These are phyloP conservation scores for Chondrilla cf. caribensis DNA, from an alignment of 37 sponge, comb jelly and placozoan species.

Conservation along the genomic window DNA sequence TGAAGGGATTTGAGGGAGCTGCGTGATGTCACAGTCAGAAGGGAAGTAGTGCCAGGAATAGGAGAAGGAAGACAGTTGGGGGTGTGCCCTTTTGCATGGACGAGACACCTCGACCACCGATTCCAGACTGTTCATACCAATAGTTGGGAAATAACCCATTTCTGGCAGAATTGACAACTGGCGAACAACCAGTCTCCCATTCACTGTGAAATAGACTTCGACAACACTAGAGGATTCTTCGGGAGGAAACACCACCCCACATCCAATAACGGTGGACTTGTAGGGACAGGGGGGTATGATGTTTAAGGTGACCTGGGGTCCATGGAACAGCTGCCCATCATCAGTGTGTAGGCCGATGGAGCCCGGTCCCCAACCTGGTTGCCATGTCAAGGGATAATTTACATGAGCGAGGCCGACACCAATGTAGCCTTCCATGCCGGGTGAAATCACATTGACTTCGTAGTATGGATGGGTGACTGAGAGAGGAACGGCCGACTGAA, in stretches of 20 bases:
- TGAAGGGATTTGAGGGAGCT: not conserved
- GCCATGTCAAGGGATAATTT: conserved; percentile 37
- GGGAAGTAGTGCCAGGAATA: not conserved
- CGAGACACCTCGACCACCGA: conserved; percentile 26
- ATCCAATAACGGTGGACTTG: conserved; percentile 44
- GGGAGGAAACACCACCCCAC: conserved; percentile 61
- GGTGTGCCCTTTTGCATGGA: conserved; percentile 23
- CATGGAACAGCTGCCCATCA: conserved; percentile 48
- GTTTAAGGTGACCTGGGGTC: not conserved
- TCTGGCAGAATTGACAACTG: conserved; percentile 41
- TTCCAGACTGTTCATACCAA: conserved; percentile 47
- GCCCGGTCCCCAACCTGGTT: conserved; percentile 48
- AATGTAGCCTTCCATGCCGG: conserved; percentile 13
- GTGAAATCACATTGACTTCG: conserved; percentile 34
- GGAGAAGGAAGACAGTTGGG: not conserved
- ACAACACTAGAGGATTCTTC: conserved; percentile 14
- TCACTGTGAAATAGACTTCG: conserved; percentile 71
- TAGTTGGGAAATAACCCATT: conserved; percentile 66
- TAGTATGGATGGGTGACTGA: conserved; percentile 51
- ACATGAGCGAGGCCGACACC: conserved; percentile 62
- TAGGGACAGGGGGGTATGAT: conserved; percentile 24
- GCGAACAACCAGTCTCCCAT: conserved; percentile 36
- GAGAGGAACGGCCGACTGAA: conserved; percentile 65
- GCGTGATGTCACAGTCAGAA: not conserved
- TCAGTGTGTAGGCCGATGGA: conserved; percentile 67